Evolutionary conservation across 2,113 vertebrate species (phyloP), one percentile per base, ranked within the genome.

Genomic region (Ibidorhyncha struthersii): DNA sequence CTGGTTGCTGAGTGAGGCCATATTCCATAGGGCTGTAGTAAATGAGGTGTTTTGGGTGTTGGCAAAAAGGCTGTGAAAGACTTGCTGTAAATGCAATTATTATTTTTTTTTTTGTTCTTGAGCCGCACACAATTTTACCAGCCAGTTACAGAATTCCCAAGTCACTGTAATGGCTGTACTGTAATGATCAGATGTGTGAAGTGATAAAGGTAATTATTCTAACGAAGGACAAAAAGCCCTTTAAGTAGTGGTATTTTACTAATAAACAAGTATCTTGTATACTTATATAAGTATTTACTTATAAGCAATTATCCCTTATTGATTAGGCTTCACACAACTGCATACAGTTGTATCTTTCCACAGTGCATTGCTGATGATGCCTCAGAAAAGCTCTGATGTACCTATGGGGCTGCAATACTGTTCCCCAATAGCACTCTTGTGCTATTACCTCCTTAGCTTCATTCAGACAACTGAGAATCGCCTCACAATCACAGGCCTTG

Each of bases 401-500:
- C 49, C 49, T 49, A 22, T 86, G 94, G 95, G 92, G 89, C 92
- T 97, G 94, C 84, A 92, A 38, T 73, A 29, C 91, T 88, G 76
- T 86, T 94, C 93, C 84, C 52, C 92, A 95, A 62, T 38, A 93
- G 67, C 87, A 56, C 86, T 86, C 90, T 78, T 92, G 93, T 97
- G 94, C 66, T 6, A 0, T 73, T 71, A 50, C 41, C 21, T 58
- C 26, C 36, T 47, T 32, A 56, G 20, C 65, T 66, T 50, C 4
- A n/a, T n/a, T n/a, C n/a, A n/a, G n/a, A n/a, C n/a, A n/a, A n/a
- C n/a, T n/a, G n/a, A n/a, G n/a, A n/a, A n/a, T n/a, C n/a, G n/a
- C n/a, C n/a, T n/a, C n/a, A n/a, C n/a, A n/a, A n/a, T n/a, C n/a
- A n/a, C n/a, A n/a, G n/a, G n/a, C n/a, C n/a, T n/a, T n/a, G n/a